Conservation (phyloP, 2,113 vertebrate species). For the Entosphenus tridentatus region DNA sequence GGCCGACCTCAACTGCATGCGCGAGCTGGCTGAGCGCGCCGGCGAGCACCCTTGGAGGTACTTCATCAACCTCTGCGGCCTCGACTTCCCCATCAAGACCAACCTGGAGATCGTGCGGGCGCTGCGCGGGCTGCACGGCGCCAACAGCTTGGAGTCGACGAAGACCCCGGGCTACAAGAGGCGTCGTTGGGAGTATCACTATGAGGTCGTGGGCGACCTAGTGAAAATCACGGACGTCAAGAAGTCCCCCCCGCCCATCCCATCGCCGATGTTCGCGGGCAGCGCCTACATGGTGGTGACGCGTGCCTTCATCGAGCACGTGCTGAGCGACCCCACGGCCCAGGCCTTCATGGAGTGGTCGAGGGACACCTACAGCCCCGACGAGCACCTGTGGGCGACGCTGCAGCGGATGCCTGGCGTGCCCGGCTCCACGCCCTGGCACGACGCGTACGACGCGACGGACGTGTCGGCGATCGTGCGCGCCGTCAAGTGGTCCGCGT, state of each 20-base stretch:
- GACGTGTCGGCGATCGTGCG: not conserved
- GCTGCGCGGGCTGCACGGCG: not conserved
- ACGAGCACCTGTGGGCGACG: constrained; percentile 8
- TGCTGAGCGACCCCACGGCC: constrained; percentile 1
- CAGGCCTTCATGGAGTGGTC: constrained; percentile 5
- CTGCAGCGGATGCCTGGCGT: constrained; percentile 5
- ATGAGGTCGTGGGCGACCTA: not conserved
- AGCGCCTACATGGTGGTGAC: constrained; percentile 6
- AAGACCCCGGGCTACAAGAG: not conserved
- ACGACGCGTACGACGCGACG: not conserved
- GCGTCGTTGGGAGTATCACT: constrained; percentile 2
- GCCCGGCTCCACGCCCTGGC: not conserved
- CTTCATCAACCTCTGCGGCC: constrained; percentile 7
- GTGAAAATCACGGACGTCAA: not conserved
- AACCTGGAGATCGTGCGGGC: constrained; percentile 7
- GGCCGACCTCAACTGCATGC: constrained; percentile 8
- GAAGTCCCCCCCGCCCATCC: not conserved
- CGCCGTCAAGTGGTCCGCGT: constrained; percentile 7
- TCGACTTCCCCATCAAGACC: constrained; percentile 10
- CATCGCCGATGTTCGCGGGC: not conserved
- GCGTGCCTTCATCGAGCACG: constrained; percentile 5
- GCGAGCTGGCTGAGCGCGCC: not conserved
- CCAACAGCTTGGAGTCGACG: constrained; percentile 23
- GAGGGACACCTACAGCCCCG: constrained; percentile 7
- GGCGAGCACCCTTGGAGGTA: constrained; percentile 5